Evolutionary conservation across 2,888 invertebrate genomes (phyloP).

Genomic region (Parnassius glacialis): DNA sequence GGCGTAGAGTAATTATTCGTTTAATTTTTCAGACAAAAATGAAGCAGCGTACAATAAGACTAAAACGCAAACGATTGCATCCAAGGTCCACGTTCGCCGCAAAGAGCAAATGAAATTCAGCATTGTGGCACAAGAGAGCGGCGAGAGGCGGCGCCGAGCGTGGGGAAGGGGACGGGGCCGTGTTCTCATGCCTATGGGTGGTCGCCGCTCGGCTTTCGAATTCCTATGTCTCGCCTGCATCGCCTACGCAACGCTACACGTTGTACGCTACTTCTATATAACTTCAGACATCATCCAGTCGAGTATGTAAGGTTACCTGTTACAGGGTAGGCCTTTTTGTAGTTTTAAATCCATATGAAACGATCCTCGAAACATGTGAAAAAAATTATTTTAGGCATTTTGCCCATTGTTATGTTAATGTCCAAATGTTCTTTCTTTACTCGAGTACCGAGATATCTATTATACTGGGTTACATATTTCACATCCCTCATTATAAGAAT

Average conservation of each 20-base stretch:
- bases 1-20: background rate
- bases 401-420: too few species aligned
- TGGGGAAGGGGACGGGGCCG: constrained; percentile 75
- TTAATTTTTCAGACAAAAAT: constrained; percentile 14
- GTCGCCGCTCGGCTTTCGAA: constrained; percentile 79
- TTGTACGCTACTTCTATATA: constrained; percentile 26
- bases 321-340: background rate
- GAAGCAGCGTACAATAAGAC: constrained; percentile 21
- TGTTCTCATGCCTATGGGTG: constrained; percentile 80
- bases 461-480: background rate
- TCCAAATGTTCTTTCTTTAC: too few species aligned
- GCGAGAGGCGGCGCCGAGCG: constrained; percentile 73
- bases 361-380: too few species aligned
- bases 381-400: too few species aligned
- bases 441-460: too few species aligned
- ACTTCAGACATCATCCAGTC: constrained; percentile 19
- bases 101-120: constrained; percentile 76
- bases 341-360: background rate
- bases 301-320: constrained; percentile 14
- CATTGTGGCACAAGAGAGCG: constrained; percentile 70
- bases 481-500: background rate
- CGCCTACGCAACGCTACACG: constrained; percentile 58
- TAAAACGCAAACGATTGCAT: constrained; percentile 38
- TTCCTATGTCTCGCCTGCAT: constrained; percentile 77
- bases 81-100: constrained; percentile 49